Conservation (phyloP, 2,113 vertebrate species). For the Tautogolabrus adspersus region DNA sequence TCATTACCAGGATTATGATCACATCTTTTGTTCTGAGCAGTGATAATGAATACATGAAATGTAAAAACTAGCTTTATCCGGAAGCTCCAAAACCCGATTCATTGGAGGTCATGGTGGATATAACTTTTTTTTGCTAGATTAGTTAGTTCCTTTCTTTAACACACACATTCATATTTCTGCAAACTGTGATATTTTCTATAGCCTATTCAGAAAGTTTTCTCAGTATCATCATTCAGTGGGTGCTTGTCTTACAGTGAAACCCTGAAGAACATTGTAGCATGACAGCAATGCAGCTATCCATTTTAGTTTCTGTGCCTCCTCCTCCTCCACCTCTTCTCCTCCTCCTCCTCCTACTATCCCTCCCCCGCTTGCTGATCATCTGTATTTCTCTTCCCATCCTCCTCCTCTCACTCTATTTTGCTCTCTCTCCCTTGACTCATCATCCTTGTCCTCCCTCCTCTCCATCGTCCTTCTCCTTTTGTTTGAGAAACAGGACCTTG, state of each 20-base stretch:
- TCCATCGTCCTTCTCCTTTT: slow-evolving; percentile 61
- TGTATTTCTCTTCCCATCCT: slow-evolving; percentile 54
- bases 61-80: no score
- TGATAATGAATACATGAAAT: no score
- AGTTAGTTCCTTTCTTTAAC: no score
- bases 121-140: no score
- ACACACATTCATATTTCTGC: background rate
- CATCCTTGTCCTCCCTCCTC: slow-evolving; percentile 64
- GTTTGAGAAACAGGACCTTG: slow-evolving; percentile 63
- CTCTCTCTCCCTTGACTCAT: slow-evolving; percentile 71
- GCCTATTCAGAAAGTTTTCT: slow-evolving; percentile 17
- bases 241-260: slow-evolving; percentile 51
- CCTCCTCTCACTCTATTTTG: slow-evolving; percentile 21
- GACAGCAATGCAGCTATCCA: slow-evolving; percentile 62
- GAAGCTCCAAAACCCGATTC: no score
- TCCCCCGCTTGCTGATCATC: slow-evolving; percentile 68
- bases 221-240: slow-evolving; percentile 17
- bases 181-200: background rate
- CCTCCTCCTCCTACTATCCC: slow-evolving; percentile 46
- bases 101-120: no score
- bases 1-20: no score
- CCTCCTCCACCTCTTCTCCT: slow-evolving; percentile 44
- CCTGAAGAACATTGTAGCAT: slow-evolving; percentile 64
- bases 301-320: slow-evolving; percentile 51
- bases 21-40: background rate